phyloP scores from a whole-genome alignment of 1,140 invertebrate species.

The Pygmarrhopalites habei region DNA sequence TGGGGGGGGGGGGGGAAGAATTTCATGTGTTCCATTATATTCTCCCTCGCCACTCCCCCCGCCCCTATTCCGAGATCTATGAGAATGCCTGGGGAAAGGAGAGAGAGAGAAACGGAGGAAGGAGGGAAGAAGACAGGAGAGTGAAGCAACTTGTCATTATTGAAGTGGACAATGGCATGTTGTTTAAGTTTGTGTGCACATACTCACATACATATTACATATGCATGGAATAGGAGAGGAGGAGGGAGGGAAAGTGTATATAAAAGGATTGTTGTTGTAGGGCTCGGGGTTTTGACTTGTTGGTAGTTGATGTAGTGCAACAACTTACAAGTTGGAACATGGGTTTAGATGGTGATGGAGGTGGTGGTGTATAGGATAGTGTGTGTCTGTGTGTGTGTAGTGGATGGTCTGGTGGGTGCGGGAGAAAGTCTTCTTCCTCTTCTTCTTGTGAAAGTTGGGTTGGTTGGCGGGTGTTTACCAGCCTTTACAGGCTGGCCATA shows the following conservation, averaged over 20 bases:
- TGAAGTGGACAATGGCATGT: conserved; percentile 16
- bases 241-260: too few relatives aligned
- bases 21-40: too few relatives aligned
- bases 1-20: too few relatives aligned
- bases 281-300: neutral
- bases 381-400: neutral
- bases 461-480: conserved; percentile 21
- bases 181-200: conserved; percentile 1
- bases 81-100: too few relatives aligned
- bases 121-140: too few relatives aligned
- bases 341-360: too few relatives aligned
- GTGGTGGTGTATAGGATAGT: neutral
- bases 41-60: too few relatives aligned
- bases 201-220: neutral
- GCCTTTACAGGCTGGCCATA: conserved; percentile 27
- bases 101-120: too few relatives aligned
- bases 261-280: too few relatives aligned
- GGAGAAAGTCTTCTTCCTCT: neutral
- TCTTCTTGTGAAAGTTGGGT: too few relatives aligned
- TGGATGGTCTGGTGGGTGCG: neutral
- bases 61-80: too few relatives aligned
- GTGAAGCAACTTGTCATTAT: conserved; percentile 18
- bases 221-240: neutral
- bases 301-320: conserved; percentile 1
- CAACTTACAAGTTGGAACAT: neutral